Conservation (phyloP, 2,888 invertebrate genomes). For the Hofmannophila pseudospretella region DNA sequence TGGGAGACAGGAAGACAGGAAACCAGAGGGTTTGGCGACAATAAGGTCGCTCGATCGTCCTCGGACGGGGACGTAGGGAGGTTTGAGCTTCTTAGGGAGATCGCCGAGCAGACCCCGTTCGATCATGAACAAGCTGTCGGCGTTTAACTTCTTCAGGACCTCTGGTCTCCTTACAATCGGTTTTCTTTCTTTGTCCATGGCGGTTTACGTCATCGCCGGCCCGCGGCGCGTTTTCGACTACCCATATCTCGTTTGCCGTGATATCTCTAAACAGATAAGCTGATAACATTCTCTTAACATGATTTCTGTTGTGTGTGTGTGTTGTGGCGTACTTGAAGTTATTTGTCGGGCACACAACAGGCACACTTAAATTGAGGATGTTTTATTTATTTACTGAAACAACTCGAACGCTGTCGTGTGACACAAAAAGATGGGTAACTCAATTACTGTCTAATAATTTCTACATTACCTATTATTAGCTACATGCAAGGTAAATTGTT, state of each 20-base stretch:
- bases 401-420: background rate
- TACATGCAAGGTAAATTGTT: background rate
- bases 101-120: slow-evolving; percentile 65
- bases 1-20: slow-evolving; percentile 58
- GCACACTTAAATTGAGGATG: background rate
- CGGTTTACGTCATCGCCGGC: slow-evolving; percentile 51
- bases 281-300: slow-evolving; percentile 31
- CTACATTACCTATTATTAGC: background rate
- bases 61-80: slow-evolving; percentile 38
- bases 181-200: slow-evolving; percentile 59
- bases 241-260: slow-evolving; percentile 31
- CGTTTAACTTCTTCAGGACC: slow-evolving; percentile 59
- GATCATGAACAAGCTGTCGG: slow-evolving; percentile 56
- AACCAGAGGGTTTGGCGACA: slow-evolving; percentile 64
- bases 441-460: background rate
- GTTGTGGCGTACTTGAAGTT: background rate
- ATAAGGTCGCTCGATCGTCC: slow-evolving; percentile 53
- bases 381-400: background rate
- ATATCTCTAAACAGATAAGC: slow-evolving; percentile 56
- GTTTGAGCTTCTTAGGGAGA: slow-evolving; percentile 58
- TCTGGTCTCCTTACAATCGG: slow-evolving; percentile 45
- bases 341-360: background rate
- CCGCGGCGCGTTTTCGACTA: slow-evolving; percentile 53
- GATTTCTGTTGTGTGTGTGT: background rate
- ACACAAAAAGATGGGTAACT: background rate